Evolutionary conservation across 1,140 invertebrate genomes (phyloP).

Genomic region (Drosophila nikananu): DNA sequence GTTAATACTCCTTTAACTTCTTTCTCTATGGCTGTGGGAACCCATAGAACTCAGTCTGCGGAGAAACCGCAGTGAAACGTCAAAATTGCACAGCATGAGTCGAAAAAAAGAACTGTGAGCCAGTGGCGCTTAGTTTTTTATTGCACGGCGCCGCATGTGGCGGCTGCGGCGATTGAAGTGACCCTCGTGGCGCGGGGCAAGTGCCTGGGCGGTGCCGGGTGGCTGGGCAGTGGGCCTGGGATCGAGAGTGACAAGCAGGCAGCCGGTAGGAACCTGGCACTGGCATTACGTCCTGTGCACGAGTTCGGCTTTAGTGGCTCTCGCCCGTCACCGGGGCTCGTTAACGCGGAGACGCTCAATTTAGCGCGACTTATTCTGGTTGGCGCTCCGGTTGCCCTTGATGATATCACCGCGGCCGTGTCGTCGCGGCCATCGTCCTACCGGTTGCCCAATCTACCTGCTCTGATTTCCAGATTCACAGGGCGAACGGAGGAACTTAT

Average conservation of each 20-base stretch:
- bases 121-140: conserved; percentile 69
- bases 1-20: not conserved
- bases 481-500: not conserved
- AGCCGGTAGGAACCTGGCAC: conserved; percentile 62
- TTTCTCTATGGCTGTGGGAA: conserved; percentile 4
- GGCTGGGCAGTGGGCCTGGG: conserved; percentile 9
- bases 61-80: conserved; percentile 8
- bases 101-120: conserved; percentile 16
- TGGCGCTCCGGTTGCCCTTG: conserved; percentile 63
- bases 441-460: not conserved
- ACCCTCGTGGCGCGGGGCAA: conserved; percentile 3
- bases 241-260: conserved; percentile 23
- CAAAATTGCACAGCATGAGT: conserved; percentile 22
- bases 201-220: conserved; percentile 19
- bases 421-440: conserved; percentile 32
- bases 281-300: conserved; percentile 71
- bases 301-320: conserved; percentile 71
- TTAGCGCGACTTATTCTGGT: conserved; percentile 74
- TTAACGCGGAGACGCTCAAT: conserved; percentile 82
- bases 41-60: not conserved
- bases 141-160: conserved; percentile 70
- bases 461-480: conserved; percentile 2
- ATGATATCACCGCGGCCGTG: conserved; percentile 71
- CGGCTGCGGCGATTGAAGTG: conserved; percentile 42
- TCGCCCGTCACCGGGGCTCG: conserved; percentile 60